phyloP scores from a whole-genome alignment of 2,797 vertebrate genomes.

The Carapus acus region DNA sequence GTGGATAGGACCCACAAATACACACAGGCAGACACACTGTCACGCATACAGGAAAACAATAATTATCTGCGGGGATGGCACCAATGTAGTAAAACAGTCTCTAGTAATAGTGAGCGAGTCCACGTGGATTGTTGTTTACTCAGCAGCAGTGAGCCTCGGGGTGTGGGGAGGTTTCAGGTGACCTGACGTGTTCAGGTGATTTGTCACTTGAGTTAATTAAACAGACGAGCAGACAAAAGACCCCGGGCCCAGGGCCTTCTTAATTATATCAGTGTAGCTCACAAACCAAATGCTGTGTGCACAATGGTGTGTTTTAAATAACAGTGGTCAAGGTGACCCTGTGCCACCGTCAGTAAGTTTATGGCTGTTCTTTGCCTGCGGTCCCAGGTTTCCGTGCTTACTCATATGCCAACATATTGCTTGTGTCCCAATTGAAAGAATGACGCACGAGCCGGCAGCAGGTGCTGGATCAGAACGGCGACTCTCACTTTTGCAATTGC shows the following conservation, averaged over 20 bases:
- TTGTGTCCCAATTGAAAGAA: slow-evolving; percentile 55
- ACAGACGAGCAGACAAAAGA: slow-evolving; percentile 66
- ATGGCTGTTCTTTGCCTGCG: slow-evolving; percentile 31
- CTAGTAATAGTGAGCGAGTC: slow-evolving; percentile 62
- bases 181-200: slow-evolving; percentile 65
- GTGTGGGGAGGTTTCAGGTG: slow-evolving; percentile 61
- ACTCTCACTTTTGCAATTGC: too few species aligned
- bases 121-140: slow-evolving; percentile 67
- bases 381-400: slow-evolving; percentile 42
- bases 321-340: slow-evolving; percentile 31
- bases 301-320: slow-evolving; percentile 37
- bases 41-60: slow-evolving; percentile 60
- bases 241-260: slow-evolving; percentile 25
- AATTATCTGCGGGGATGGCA: slow-evolving; percentile 53
- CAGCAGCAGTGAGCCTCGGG: slow-evolving; percentile 52
- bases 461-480: slow-evolving; percentile 14
- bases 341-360: slow-evolving; percentile 21
- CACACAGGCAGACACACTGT: slow-evolving; percentile 50
- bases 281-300: slow-evolving; percentile 35
- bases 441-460: slow-evolving; percentile 11
- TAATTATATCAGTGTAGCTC: slow-evolving; percentile 70
- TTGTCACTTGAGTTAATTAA: slow-evolving; percentile 75
- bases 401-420: slow-evolving; percentile 35
- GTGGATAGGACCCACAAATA: slow-evolving; percentile 39
- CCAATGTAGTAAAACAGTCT: slow-evolving; percentile 53